Percentiles rank a stretch among this genome's conserved stretches.
phyloP scores from a whole-genome alignment of 2,113 vertebrate species.

The Ophiodon elongatus region DNA sequence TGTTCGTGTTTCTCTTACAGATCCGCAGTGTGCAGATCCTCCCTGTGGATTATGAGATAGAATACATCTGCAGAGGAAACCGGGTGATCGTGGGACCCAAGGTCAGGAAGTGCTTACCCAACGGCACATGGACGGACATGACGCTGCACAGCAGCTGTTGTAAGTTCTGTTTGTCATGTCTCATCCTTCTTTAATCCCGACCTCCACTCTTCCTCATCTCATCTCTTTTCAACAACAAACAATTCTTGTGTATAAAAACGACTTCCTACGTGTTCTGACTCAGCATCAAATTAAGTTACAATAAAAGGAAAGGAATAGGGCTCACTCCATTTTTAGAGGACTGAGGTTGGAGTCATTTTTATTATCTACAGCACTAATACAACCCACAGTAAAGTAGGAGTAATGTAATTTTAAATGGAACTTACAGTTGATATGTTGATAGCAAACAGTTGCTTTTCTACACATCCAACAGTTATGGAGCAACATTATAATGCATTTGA shows the following conservation, averaged over 20 bases:
- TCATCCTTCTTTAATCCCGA: background rate
- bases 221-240: background rate
- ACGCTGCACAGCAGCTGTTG: constrained; percentile 89
- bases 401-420: background rate
- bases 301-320: constrained; percentile 11
- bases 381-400: background rate
- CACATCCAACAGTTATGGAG: background rate
- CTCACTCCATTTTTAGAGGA: constrained; percentile 1
- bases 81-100: constrained; percentile 93
- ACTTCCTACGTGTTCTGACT: background rate
- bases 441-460: constrained; percentile 3
- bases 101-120: constrained; percentile 93
- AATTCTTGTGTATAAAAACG: background rate
- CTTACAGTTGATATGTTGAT: background rate
- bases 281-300: background rate
- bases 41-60: constrained; percentile 96
- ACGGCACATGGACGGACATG: constrained; percentile 94
- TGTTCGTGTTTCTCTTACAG: constrained; percentile 54
- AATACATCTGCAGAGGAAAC: constrained; percentile 94
- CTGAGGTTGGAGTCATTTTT: background rate
- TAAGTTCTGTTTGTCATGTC: constrained; percentile 78
- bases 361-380: too few species aligned
- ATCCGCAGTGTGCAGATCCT: constrained; percentile 89
- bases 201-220: background rate
- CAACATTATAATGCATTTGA: background rate